Conservation (phyloP, 2,888 invertebrate species). For the Drosophila putrida region DNA sequence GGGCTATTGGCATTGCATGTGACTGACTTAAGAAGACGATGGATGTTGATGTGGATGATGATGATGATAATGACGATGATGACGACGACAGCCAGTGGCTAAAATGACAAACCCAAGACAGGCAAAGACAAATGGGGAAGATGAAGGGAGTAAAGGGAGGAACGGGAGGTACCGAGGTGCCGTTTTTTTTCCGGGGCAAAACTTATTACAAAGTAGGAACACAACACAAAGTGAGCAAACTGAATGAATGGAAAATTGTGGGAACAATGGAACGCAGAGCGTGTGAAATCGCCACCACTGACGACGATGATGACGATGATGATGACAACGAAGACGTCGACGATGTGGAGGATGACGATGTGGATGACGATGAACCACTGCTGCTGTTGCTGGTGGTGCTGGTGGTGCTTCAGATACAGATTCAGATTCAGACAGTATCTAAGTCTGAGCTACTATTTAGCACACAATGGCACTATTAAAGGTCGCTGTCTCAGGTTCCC, state of each 20-base stretch:
- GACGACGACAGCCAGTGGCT: conserved; percentile 52
- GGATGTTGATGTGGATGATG: conserved; percentile 21
- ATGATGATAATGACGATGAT: conserved; percentile 19
- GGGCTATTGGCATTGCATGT: conserved; percentile 60
- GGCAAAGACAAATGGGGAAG: conserved; percentile 9
- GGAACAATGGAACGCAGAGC: conserved; percentile 76
- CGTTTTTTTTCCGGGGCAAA: conserved; percentile 51
- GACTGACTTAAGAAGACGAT: conserved; percentile 26
- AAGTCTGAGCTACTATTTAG: conserved; percentile 72
- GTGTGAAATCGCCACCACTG: conserved; percentile 68
- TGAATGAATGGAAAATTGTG: conserved; percentile 81
- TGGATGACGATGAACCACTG: conserved; percentile 8
- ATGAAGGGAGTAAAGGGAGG: background rate
- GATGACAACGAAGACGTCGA: conserved; percentile 21
- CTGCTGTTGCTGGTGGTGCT: conserved; percentile 34
- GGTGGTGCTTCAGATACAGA: conserved; percentile 36
- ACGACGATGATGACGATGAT: conserved; percentile 37
- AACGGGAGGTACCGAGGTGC: background rate
- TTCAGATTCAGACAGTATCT: conserved; percentile 49
- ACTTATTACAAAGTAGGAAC: conserved; percentile 80
- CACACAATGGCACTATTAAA: conserved; percentile 83
- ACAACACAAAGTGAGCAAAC: conserved; percentile 79
- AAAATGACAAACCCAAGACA: conserved; percentile 50
- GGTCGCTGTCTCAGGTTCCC: conserved; percentile 62
- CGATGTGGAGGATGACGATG: conserved; percentile 29